phyloP scores from a whole-genome alignment of 2,888 invertebrate genomes.

The Apantesis nais region DNA sequence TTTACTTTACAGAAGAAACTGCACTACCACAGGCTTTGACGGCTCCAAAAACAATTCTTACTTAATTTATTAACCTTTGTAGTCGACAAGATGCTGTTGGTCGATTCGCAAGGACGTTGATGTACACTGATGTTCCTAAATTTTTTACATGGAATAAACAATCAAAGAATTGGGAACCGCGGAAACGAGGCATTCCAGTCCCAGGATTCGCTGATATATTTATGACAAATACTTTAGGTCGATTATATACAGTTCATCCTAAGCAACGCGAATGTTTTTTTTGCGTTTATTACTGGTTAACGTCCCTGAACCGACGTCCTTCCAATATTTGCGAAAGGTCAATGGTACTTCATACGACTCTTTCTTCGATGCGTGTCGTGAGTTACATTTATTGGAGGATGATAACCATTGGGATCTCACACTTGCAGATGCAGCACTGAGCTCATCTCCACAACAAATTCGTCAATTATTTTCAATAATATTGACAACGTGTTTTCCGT shows the following conservation, averaged over 20 bases:
- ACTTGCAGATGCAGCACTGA: neutral
- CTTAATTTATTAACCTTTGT: constrained; percentile 12
- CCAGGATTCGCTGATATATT: constrained; percentile 8
- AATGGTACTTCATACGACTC: neutral
- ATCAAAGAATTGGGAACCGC: constrained; percentile 22
- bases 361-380: neutral
- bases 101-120: constrained; percentile 17
- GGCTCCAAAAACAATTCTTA: constrained; percentile 13
- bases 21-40: neutral
- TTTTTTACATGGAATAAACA: constrained; percentile 19
- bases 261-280: constrained; percentile 24
- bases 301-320: neutral
- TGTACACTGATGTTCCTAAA: constrained; percentile 18
- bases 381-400: neutral
- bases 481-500: neutral
- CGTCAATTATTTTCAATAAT: constrained; percentile 1
- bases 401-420: neutral
- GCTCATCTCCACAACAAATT: neutral
- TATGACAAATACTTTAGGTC: constrained; percentile 12
- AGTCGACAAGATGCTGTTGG: constrained; percentile 9
- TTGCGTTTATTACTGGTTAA: neutral
- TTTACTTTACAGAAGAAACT: constrained; percentile 15
- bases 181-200: constrained; percentile 26
- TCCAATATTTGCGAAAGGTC: neutral
- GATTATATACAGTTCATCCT: constrained; percentile 21